Base-by-base conservation (phyloP, 2,888 invertebrate species). In the Temnothorax ravouxi region DNA sequence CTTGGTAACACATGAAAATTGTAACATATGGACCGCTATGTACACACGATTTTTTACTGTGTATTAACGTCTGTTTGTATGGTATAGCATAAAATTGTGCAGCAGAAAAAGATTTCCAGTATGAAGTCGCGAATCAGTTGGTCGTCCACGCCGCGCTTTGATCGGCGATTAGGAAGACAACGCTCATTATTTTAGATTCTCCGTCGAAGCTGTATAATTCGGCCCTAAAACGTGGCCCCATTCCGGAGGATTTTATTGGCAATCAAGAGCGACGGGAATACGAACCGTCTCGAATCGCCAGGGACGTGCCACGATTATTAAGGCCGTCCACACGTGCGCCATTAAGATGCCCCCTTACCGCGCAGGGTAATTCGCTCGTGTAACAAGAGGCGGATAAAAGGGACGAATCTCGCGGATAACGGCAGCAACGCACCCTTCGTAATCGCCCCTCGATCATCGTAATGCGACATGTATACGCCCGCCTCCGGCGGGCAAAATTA, bases 361-460 rank as follows among this genome's bases (percentile, higher is more conserved):
- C 41, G 74, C 59, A 11, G 52, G 52, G 41, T 88, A 88, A 84
- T 88, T 86, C 79, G 74, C 71, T 71, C 84, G 44, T 80, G 84
- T 86, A 86, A 86, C 80, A 71, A 86, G 84, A 80, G 64, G 47
- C 59, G 75, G 75, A 84, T 83, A 80, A 85, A 69, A 66, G 66
- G 41, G 50, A 66, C 54, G 66, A 72, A 66, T 54, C 44, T 75
- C 38, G 59, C 61, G 64, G n/a, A 61, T 77, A 85, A 84, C 81
- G 41, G 66, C 74, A 59, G 50, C 76, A 25, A 83, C 47, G 69
- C 66, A 56, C 56, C 64, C 29, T 8, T 38, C 25, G 66, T 69
- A 74, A 76, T 79, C 47, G 56, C 41, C 18, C 18, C 29, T 29
- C 41, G 64, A 77, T 82, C 41, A 79, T 80, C 80, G 34, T 77